Conservation (phyloP, 1,140 invertebrate species). For the Papilio glaucus region DNA sequence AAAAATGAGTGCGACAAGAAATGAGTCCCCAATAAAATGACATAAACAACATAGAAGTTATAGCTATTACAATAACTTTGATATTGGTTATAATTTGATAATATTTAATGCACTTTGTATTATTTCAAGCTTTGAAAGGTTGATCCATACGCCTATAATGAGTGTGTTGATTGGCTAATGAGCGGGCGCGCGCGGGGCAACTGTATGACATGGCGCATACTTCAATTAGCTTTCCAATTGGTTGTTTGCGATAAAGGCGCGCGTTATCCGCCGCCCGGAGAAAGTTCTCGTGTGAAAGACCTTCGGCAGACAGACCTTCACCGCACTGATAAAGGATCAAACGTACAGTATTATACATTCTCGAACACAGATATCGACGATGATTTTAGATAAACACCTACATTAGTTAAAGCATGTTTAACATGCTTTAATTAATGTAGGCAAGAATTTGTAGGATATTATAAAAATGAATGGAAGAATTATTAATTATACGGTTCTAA, state of each 20-base stretch:
- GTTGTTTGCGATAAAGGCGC: constrained; percentile 51
- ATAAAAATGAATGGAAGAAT: too few relatives aligned
- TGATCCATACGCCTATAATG: constrained; percentile 60
- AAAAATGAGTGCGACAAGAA: too few relatives aligned
- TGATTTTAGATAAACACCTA: too few relatives aligned
- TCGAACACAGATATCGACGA: not conserved
- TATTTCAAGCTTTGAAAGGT: constrained; percentile 16
- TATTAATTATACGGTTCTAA: too few relatives aligned
- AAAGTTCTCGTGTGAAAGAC: constrained; percentile 67
- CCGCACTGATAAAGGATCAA: constrained; percentile 21
- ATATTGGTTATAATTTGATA: not conserved
- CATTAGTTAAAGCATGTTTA: too few relatives aligned
- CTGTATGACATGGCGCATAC: constrained; percentile 59
- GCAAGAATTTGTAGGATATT: too few relatives aligned
- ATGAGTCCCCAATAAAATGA: too few relatives aligned
- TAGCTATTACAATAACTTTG: too few relatives aligned
- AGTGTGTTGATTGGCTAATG: constrained; percentile 59
- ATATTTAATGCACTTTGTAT: not conserved
- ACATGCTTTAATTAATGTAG: too few relatives aligned
- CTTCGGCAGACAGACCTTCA: constrained; percentile 5
- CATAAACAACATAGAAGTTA: too few relatives aligned
- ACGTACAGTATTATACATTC: not conserved
- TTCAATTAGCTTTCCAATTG: constrained; percentile 70
- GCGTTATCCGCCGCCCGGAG: constrained; percentile 47
- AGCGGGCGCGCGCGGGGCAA: constrained; percentile 50